Evolutionary conservation across 2,888 invertebrate species (phyloP), one percentile per base, ranked within the genome.

Genomic region (Diplazon laetatorius): DNA sequence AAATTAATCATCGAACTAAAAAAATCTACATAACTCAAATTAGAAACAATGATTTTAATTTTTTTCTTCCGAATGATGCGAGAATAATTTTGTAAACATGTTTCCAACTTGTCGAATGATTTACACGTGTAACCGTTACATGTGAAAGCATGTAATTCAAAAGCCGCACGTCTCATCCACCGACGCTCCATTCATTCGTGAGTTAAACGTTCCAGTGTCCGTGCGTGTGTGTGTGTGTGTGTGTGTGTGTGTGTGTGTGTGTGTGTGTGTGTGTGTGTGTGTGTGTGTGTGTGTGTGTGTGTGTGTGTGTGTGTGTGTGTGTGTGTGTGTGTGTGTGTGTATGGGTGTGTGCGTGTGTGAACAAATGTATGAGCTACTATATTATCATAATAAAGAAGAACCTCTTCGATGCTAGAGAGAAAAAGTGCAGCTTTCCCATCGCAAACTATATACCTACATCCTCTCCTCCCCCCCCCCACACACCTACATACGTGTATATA

Each of bases 321-420:
- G n/a, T n/a, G n/a, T n/a, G n/a, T n/a, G n/a, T n/a, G n/a, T n/a
- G n/a, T n/a, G n/a, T n/a, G n/a, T n/a, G n/a, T n/a, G n/a, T n/a
- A n/a, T n/a, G n/a, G n/a, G n/a, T n/a, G n/a, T n/a, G n/a, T n/a
- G n/a, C n/a, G n/a, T n/a, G 42, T 6, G 42, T 18, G n/a, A 14
- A 14, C 65, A 22, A 20, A 35, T 18, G 18, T 35, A 14, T 9
- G 20, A 22, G 57, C 14, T 59, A 20, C 0, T 10, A 12, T 20
- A 48, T 69, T 48, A 69, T 59, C 59, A 48, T 59, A 5, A 20
- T 35, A 35, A 59, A 59, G 48, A 69, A 69, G 46, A 18, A 16
- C n/a, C 16, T 50, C 60, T 42, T 9, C 48, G 39, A 12, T 48
- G 10, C 37, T 48, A 10, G 22, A 44, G 35, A 3, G 18, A 71